Conservation (phyloP, 2,797 vertebrate species). For the Arctocebus calabarensis region DNA sequence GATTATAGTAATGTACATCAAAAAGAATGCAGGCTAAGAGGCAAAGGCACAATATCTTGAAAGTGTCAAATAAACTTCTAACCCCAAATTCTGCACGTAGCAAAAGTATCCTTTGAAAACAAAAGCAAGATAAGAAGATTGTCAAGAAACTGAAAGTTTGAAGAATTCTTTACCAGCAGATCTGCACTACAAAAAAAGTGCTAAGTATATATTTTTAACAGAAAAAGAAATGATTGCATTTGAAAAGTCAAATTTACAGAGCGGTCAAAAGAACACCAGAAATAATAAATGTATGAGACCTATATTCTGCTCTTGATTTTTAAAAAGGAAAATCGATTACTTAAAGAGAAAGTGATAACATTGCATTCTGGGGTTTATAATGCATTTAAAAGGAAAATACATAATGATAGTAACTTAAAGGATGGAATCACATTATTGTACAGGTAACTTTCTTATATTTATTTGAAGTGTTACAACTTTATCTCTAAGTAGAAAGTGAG, state of each 20-base stretch:
- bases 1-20: not conserved
- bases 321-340: not conserved
- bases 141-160: not conserved
- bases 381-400: constrained; percentile 1
- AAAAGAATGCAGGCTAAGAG: not conserved
- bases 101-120: not conserved
- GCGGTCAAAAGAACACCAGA: not conserved
- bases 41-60: not conserved
- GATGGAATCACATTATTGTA: not conserved
- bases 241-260: not conserved
- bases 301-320: not conserved
- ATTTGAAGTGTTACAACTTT: not conserved
- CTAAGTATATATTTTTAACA: not conserved
- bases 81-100: not conserved
- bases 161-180: not conserved
- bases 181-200: not conserved
- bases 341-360: not conserved
- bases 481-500: not conserved
- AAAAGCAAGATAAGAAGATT: not conserved
- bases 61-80: not conserved
- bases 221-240: constrained; percentile 4
- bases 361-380: not conserved
- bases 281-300: not conserved
- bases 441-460: not conserved
- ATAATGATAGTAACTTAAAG: not conserved